A percentile compares a stretch with the other conserved stretches of the same genome.
These are phyloP conservation scores for Holothuria glaberrima DNA, from an alignment of 35 echinoderm and acorn worm genomes.

Conservation along the genomic window DNA sequence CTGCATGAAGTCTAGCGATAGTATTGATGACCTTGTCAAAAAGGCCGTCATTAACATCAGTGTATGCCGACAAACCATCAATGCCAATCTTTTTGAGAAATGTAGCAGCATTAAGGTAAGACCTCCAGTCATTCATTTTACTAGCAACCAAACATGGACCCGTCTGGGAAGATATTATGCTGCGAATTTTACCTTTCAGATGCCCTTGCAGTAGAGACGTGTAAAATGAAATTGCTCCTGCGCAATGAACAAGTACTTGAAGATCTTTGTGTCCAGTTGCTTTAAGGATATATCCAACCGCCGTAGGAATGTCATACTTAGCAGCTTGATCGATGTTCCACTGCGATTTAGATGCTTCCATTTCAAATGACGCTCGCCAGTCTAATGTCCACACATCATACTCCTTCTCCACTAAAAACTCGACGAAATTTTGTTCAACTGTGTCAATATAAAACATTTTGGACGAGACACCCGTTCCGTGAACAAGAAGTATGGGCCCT, in stretches of 20 bases:
- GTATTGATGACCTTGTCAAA: slow-evolving; percentile 44
- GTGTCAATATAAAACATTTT: slow-evolving; percentile 70
- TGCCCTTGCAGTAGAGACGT: slow-evolving; percentile 67
- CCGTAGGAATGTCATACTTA: slow-evolving; percentile 65
- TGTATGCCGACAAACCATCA: slow-evolving; percentile 72
- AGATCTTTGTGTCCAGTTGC: slow-evolving; percentile 59
- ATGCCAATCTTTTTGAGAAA: slow-evolving; percentile 45
- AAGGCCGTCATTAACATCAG: slow-evolving; percentile 58
- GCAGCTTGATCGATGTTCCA: slow-evolving; percentile 64
- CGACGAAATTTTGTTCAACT: slow-evolving; percentile 60
- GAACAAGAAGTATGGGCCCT: slow-evolving; percentile 68
- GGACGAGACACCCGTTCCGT: slow-evolving; percentile 59
- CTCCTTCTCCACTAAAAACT: slow-evolving; percentile 54
- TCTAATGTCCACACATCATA: slow-evolving; percentile 77
- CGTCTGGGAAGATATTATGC: slow-evolving; percentile 66
- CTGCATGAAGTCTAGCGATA: slow-evolving; percentile 28
- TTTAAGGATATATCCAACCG: slow-evolving; percentile 67
- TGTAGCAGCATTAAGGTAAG: slow-evolving; percentile 13
- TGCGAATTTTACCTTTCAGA: slow-evolving; percentile 72
- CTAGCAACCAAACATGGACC: slow-evolving; percentile 47
- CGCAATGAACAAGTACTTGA: slow-evolving; percentile 75
- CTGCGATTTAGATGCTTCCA: slow-evolving; percentile 47
- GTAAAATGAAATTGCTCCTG: slow-evolving; percentile 56
- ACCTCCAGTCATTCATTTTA: slow-evolving; percentile 46
- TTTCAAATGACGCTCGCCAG: slow-evolving; percentile 51